Conservation (phyloP, 2,113 vertebrate genomes). For the Fulica atra region DNA sequence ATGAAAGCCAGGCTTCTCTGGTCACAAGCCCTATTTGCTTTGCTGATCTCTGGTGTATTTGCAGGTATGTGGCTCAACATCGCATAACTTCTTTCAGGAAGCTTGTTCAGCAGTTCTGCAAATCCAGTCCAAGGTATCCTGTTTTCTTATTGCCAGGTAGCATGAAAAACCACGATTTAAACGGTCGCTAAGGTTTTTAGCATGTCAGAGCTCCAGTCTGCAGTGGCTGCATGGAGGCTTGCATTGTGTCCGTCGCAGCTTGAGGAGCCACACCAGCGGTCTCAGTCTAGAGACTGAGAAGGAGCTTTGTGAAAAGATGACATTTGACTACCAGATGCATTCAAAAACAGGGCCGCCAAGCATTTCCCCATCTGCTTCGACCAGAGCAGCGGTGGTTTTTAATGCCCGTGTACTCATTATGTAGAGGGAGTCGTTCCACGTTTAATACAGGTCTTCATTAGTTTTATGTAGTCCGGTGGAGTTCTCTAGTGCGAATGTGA, state of each 20-base stretch:
- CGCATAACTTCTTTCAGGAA: not conserved
- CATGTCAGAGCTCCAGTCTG: not conserved
- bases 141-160: not conserved
- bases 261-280: not conserved
- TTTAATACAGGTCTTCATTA: slow-evolving; percentile 14
- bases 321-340: slow-evolving; percentile 26
- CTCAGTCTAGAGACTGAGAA: not conserved
- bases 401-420: not conserved
- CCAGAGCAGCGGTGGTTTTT: not conserved
- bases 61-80: not conserved
- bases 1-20: not conserved
- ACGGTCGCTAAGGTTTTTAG: not conserved
- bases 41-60: not conserved
- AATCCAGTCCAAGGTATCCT: not conserved
- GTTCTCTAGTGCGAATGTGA: not conserved
- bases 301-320: slow-evolving; percentile 14
- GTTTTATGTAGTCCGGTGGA: not conserved
- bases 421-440: not conserved
- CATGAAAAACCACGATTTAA: not conserved
- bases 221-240: accelerated
- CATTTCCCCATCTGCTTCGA: slow-evolving; percentile 20
- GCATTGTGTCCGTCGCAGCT: not conserved
- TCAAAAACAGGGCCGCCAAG: not conserved
- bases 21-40: not conserved
- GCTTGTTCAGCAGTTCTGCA: not conserved